Percentiles rank a stretch among this genome's conserved stretches.
These are phyloP conservation scores for Epinotia nisella DNA, from an alignment of 2,888 invertebrate species.

Conservation along the genomic window DNA sequence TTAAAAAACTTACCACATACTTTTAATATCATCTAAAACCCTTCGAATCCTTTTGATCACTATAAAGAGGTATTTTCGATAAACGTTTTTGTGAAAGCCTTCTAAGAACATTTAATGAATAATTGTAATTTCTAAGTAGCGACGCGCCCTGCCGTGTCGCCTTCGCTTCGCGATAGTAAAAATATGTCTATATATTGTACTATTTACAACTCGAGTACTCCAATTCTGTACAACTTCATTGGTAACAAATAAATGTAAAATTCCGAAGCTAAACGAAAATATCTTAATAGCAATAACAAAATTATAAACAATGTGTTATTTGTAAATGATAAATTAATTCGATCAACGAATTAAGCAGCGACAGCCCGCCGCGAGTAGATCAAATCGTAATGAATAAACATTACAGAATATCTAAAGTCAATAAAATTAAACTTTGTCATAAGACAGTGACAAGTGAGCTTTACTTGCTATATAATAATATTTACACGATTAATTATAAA, in stretches of 20 bases:
- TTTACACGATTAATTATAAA: slow-evolving; percentile 48
- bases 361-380: slow-evolving; percentile 9
- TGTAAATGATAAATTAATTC: slow-evolving; percentile 42
- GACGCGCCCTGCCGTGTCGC: slow-evolving; percentile 44
- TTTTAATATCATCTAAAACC: slow-evolving; percentile 77
- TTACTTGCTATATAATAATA: slow-evolving; percentile 55
- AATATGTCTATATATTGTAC: slow-evolving; percentile 68
- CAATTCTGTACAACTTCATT: slow-evolving; percentile 64
- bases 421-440: slow-evolving; percentile 49
- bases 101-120: slow-evolving; percentile 59
- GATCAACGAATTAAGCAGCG: slow-evolving; percentile 24
- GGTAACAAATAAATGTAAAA: slow-evolving; percentile 72
- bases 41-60: slow-evolving; percentile 81
- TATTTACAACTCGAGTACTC: slow-evolving; percentile 72
- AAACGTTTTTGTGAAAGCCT: slow-evolving; percentile 66
- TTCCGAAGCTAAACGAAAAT: slow-evolving; percentile 64
- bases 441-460: slow-evolving; percentile 48
- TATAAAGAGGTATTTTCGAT: slow-evolving; percentile 82
- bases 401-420: slow-evolving; percentile 26
- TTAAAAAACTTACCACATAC: slow-evolving; percentile 78
- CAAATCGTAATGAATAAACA: slow-evolving; percentile 25
- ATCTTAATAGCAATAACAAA: slow-evolving; percentile 65
- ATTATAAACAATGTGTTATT: slow-evolving; percentile 51
- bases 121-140: slow-evolving; percentile 63
- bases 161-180: slow-evolving; percentile 44